These are phyloP conservation scores for Lytechinus variegatus DNA, from an alignment of 35 echinoderm and acorn worm species.

Conservation along the genomic window DNA sequence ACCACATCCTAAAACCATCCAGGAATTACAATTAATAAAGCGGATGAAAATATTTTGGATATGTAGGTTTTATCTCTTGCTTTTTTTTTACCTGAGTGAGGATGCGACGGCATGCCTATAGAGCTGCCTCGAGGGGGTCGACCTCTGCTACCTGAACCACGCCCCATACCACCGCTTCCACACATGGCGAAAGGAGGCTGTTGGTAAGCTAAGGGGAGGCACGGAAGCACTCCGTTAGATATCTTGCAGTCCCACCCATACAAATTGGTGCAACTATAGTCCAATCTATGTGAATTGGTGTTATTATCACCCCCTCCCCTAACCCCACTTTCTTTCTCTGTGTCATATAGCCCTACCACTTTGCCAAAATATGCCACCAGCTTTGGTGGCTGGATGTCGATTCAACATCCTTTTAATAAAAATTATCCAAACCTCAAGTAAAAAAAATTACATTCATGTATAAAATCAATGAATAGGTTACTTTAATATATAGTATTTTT, in stretches of 20 bases:
- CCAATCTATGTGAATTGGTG: no score
- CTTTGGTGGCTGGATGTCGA: no score
- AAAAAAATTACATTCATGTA: background rate
- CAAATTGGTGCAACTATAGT: background rate
- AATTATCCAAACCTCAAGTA: background rate
- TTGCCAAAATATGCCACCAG: no score
- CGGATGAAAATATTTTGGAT: background rate
- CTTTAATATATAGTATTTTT: no score
- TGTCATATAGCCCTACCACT: no score
- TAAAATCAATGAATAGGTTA: no score
- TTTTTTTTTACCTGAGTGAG: slow-evolving; percentile 29
- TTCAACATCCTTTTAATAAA: background rate
- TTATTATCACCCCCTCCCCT: no score
- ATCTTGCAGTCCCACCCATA: background rate
- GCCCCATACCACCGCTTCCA: slow-evolving; percentile 11
- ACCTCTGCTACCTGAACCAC: background rate
- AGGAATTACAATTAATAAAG: background rate
- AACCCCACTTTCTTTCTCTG: no score
- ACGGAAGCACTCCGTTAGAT: slow-evolving; percentile 14
- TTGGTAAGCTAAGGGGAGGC: slow-evolving; percentile 14
- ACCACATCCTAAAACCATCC: background rate
- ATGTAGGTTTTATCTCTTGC: background rate
- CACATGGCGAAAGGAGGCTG: background rate
- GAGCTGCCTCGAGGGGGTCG: background rate
- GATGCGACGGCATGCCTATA: slow-evolving; percentile 36